A percentile compares a stretch with the other conserved stretches of the same genome.
phyloP scores from a whole-genome alignment of 2,888 invertebrate genomes.

The Magallana nippona region DNA sequence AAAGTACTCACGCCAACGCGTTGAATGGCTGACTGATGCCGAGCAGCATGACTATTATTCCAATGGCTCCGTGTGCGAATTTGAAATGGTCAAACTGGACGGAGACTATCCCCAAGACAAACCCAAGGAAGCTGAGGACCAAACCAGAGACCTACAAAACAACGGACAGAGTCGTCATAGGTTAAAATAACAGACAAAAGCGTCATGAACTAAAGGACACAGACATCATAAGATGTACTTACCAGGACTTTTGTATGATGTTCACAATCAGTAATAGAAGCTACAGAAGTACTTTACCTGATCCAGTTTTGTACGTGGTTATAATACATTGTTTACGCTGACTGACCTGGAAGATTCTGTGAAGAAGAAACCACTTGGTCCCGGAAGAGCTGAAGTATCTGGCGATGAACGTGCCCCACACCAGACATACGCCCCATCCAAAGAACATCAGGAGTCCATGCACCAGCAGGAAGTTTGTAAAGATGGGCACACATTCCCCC shows the following conservation, averaged over 20 bases:
- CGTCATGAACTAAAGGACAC: no score
- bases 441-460: slow-evolving; percentile 64
- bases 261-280: no score
- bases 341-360: slow-evolving; percentile 60
- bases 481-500: slow-evolving; percentile 54
- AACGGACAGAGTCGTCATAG: background rate
- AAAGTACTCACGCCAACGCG: slow-evolving; percentile 55
- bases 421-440: slow-evolving; percentile 64
- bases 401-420: slow-evolving; percentile 64
- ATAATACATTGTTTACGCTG: no score
- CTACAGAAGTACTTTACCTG: no score
- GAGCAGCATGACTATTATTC: slow-evolving; percentile 57
- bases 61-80: slow-evolving; percentile 62
- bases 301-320: no score
- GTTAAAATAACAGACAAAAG: no score
- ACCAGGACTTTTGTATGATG: no score
- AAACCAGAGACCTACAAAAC: slow-evolving; percentile 60
- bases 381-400: slow-evolving; percentile 55
- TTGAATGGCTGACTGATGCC: slow-evolving; percentile 63
- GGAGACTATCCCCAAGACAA: slow-evolving; percentile 58
- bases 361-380: slow-evolving; percentile 59
- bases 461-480: slow-evolving; percentile 59
- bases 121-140: slow-evolving; percentile 56
- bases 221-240: no score
- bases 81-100: slow-evolving; percentile 60